Evolutionary conservation across 2,113 vertebrate genomes (phyloP).

Genomic region (Cebus imitator): DNA sequence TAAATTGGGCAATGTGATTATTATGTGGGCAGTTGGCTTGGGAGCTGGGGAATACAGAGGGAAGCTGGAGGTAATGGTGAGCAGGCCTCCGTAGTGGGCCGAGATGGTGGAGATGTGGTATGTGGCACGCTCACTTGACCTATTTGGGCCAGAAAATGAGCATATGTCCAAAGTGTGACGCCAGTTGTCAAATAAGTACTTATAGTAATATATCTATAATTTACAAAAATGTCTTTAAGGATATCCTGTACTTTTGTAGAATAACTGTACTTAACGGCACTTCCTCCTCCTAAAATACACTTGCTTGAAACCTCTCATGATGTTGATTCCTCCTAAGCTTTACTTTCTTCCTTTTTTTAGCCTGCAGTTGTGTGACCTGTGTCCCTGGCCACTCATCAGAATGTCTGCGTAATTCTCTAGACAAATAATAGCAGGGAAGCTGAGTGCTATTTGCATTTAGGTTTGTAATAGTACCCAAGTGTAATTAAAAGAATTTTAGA

Average conservation of each 20-base stretch:
- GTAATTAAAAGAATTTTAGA: constrained; percentile 1
- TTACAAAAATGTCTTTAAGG: background rate
- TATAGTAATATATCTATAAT: background rate
- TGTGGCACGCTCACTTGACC: background rate
- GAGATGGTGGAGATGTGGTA: background rate
- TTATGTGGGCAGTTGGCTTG: background rate
- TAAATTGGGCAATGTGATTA: background rate
- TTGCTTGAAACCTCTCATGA: background rate
- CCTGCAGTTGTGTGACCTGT: background rate
- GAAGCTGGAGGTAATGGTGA: background rate
- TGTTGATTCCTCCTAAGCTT: background rate
- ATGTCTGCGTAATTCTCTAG: background rate
- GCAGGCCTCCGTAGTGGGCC: background rate
- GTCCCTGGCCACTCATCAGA: background rate
- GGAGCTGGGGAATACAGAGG: background rate
- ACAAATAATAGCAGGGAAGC: background rate
- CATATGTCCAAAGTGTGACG: background rate
- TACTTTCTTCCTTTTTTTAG: background rate
- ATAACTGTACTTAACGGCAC: background rate
- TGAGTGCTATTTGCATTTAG: background rate
- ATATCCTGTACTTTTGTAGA: background rate
- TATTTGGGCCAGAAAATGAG: background rate
- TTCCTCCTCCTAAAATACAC: background rate
- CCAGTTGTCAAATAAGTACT: background rate
- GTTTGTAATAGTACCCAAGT: background rate